Evolutionary conservation across 2,113 vertebrate species (phyloP), one percentile per base, ranked within the genome.

Genomic region (Psephotus haematonotus): DNA sequence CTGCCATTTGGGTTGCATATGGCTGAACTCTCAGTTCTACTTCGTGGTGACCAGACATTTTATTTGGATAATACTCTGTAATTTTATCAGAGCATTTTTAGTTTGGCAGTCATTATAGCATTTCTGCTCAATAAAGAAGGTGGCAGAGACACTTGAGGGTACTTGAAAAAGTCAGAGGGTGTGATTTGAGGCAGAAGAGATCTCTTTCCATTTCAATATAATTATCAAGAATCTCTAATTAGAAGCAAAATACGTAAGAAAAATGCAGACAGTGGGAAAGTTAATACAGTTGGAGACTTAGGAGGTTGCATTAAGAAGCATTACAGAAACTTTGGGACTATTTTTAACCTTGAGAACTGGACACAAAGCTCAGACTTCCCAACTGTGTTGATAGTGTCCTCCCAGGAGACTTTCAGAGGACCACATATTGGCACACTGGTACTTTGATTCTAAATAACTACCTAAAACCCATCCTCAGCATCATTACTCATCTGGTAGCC

Each of bases 401-500:
- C 85, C 55, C 88, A 68, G 64, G 85, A 93, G 75, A 60, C 28
- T 83, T 64, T 28, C 11, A 55, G 25, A 86, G 20, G 39, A 83
- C 39, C 64, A 64, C 47, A 41, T 90, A 78, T 78, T 86, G 92
- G 60, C 93, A 92, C 43, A 75, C 29, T 0, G 7, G 27, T 52
- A 70, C 77, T 88, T 86, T 31, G 50, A 86, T 75, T 95, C 64
- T 65, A 91, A 95, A 84, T 75, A 95, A 88, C 53, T 82, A 81
- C 8, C 88, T 92, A 81, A 88, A 93, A 43, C 10, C 11, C 6
- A 2, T 44, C 27, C 80, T 93, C 74, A 84, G 69, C 88, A 93
- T 76, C 91, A 86, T 94, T 86, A 92, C 76, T 96, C 90, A 90
- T 64, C 72, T 88, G 90, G 93, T 88, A 96, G 52, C 82, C 86